These are phyloP conservation scores for Galleria mellonella DNA, from an alignment of 1,140 invertebrate genomes.

Conservation along the genomic window DNA sequence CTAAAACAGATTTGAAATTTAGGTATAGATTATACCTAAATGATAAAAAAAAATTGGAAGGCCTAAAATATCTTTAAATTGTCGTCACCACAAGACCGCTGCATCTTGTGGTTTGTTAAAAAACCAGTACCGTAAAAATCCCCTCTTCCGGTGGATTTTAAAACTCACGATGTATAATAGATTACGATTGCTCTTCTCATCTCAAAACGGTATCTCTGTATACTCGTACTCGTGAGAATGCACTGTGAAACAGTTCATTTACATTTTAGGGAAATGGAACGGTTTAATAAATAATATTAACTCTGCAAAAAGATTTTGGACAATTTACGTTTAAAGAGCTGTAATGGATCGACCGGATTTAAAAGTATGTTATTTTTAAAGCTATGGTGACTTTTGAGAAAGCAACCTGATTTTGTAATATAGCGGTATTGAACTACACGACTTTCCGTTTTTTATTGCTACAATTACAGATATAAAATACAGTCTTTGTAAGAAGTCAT, in stretches of 20 bases:
- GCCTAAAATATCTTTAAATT: slow-evolving; percentile 17
- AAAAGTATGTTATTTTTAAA: no score
- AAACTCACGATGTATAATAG: slow-evolving; percentile 34
- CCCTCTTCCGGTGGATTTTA: slow-evolving; percentile 30
- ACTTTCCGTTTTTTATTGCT: slow-evolving; percentile 27
- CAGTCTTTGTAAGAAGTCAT: no score
- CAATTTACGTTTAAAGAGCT: no score
- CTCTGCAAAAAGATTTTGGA: no score
- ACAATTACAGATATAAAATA: slow-evolving; percentile 8
- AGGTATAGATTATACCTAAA: no score
- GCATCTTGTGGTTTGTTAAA: slow-evolving; percentile 37
- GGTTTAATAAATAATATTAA: slow-evolving; percentile 2
- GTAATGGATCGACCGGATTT: no score
- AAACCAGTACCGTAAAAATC: slow-evolving; percentile 25
- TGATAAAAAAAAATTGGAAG: no score
- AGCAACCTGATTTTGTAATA: slow-evolving; percentile 27
- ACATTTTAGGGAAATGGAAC: background rate
- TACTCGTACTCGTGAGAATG: slow-evolving; percentile 3
- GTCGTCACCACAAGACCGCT: slow-evolving; percentile 26
- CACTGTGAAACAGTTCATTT: slow-evolving; percentile 7
- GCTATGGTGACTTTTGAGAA: slow-evolving; percentile 20
- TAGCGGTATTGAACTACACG: slow-evolving; percentile 17
- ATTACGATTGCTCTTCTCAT: background rate
- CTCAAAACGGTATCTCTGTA: slow-evolving; percentile 5
- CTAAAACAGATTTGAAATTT: no score